Percentiles rank a stretch among this genome's conserved stretches.
These are phyloP conservation scores for Pseudococcus longispinus DNA, from an alignment of 2,888 invertebrate species.

Conservation along the genomic window DNA sequence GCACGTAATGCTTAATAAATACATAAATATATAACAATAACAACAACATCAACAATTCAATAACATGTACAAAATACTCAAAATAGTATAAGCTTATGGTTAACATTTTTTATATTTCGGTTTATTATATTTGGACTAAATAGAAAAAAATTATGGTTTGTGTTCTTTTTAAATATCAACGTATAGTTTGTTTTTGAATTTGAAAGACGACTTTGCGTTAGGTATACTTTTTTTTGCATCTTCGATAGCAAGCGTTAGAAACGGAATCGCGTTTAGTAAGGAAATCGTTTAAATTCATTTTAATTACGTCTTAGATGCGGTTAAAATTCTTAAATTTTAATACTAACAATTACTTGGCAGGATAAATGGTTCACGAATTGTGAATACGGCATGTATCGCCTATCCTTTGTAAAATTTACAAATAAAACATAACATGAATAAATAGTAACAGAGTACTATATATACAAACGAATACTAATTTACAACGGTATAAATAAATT, in stretches of 20 bases:
- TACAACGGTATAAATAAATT: conserved; percentile 32
- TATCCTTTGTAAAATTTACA: conserved; percentile 37
- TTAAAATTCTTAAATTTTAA: conserved; percentile 35
- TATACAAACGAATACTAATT: conserved; percentile 32
- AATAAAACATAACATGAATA: conserved; percentile 1
- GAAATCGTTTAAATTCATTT: conserved; percentile 16
- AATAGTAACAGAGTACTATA: conserved; percentile 12
- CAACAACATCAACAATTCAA: conserved; percentile 57
- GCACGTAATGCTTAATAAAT: conserved; percentile 62
- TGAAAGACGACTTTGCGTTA: conserved; percentile 42
- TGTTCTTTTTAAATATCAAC: not conserved
- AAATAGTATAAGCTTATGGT: conserved; percentile 55
- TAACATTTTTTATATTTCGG: conserved; percentile 53
- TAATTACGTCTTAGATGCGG: not conserved
- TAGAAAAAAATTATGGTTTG: not conserved
- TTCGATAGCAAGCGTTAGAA: conserved; percentile 37
- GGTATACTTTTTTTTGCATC: not conserved
- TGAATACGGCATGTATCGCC: conserved; percentile 32
- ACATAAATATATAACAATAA: conserved; percentile 57
- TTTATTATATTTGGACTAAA: conserved; percentile 29
- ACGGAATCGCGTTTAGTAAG: conserved; percentile 19
- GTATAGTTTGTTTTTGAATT: not conserved
- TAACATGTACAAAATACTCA: conserved; percentile 56
- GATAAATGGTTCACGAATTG: conserved; percentile 33
- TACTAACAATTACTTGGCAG: conserved; percentile 37